A percentile compares a stretch with the other conserved stretches of the same genome.
Conservation (phyloP, 2,797 vertebrate genomes). For the Parambassis ranga region DNA sequence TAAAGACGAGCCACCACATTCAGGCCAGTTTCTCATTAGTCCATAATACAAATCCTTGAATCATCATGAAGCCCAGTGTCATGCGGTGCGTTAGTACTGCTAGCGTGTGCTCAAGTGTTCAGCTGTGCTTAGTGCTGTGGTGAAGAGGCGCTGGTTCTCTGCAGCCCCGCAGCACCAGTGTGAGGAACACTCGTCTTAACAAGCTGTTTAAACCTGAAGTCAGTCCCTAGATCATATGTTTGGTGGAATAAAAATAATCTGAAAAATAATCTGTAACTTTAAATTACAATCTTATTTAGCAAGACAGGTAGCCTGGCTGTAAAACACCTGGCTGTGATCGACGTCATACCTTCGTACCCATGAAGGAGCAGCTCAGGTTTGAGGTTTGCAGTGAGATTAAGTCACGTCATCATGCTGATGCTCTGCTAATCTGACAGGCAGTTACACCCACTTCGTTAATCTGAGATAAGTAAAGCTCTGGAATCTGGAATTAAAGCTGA, state of each 20-base stretch:
- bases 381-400: no score
- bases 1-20: slow-evolving; percentile 35
- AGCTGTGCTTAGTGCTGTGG: slow-evolving; percentile 30
- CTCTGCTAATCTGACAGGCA: no score
- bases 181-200: slow-evolving; percentile 37
- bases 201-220: slow-evolving; percentile 17
- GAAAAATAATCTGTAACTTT: slow-evolving; percentile 1
- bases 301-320: not conserved
- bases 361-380: no score
- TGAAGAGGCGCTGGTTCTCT: not conserved
- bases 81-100: slow-evolving; percentile 56
- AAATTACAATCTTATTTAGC: not conserved
- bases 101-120: slow-evolving; percentile 15
- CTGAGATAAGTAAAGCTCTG: no score
- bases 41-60: slow-evolving; percentile 56
- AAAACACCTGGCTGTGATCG: no score
- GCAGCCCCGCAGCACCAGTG: slow-evolving; percentile 20
- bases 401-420: no score
- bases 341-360: no score
- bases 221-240: not conserved
- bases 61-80: slow-evolving; percentile 47
- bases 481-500: no score
- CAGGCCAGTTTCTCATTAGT: slow-evolving; percentile 53
- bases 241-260: slow-evolving; percentile 7
- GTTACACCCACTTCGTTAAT: no score